Evolutionary conservation across 2,797 vertebrate species (phyloP).

Genomic region (Poeciliopsis paucimaculata): DNA sequence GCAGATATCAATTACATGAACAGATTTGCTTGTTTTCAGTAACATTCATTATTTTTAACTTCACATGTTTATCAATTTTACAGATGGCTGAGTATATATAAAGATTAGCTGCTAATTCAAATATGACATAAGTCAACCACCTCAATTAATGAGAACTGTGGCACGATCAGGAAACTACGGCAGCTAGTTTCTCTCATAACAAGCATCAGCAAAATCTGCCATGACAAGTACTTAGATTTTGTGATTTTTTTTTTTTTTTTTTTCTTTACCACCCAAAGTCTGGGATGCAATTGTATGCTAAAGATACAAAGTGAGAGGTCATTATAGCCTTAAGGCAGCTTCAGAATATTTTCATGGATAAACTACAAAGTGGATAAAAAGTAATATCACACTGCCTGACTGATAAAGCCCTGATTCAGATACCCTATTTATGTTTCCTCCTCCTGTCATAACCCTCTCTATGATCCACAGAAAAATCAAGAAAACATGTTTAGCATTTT

Average conservation of each 20-base stretch:
- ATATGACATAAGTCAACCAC: slow-evolving; percentile 7
- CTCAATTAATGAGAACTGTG: slow-evolving; percentile 9
- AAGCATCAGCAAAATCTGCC: slow-evolving; percentile 31
- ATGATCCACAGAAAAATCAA: slow-evolving; percentile 57
- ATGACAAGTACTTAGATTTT: slow-evolving; percentile 42
- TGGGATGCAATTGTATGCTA: slow-evolving; percentile 37
- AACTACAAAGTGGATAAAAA: slow-evolving; percentile 23
- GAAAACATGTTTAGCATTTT: slow-evolving; percentile 75
- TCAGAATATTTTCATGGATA: slow-evolving; percentile 54
- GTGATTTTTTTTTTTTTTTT: slow-evolving; percentile 10
- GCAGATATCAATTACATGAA: not conserved
- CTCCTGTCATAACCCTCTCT: slow-evolving; percentile 60
- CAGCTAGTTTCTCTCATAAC: slow-evolving; percentile 32
- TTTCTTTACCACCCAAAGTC: slow-evolving; percentile 49
- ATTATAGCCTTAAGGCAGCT: slow-evolving; percentile 44
- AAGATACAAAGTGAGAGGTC: slow-evolving; percentile 36
- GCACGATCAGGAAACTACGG: slow-evolving; percentile 32
- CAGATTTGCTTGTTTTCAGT: slow-evolving; percentile 1
- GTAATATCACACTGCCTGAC: slow-evolving; percentile 17
- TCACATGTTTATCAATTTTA: not conserved
- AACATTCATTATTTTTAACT: not conserved
- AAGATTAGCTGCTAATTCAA: not conserved
- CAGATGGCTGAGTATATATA: not conserved
- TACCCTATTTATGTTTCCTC: slow-evolving; percentile 66
- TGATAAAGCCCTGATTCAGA: slow-evolving; percentile 44